These are phyloP conservation scores for Meloidogyne floridensis DNA, from an alignment of 1,140 invertebrate species.

Conservation along the genomic window DNA sequence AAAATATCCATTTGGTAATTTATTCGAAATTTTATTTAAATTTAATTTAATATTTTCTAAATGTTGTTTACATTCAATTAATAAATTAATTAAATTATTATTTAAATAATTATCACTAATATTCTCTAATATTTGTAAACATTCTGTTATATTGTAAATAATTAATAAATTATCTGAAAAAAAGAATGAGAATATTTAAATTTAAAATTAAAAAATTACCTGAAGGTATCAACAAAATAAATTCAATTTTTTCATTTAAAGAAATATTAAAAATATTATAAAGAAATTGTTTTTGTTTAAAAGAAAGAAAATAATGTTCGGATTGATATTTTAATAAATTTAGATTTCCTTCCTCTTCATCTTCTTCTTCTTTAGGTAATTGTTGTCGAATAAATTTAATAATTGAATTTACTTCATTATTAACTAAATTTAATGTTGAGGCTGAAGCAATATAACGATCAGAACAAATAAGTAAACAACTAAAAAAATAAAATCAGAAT, in stretches of 20 bases:
- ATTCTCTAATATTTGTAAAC: constrained; percentile 3
- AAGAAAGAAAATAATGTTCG: neutral
- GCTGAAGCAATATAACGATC: constrained; percentile 1
- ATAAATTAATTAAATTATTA: constrained; percentile 8
- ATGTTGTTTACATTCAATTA: neutral
- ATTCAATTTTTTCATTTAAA: constrained; percentile 4
- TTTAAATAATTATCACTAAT: constrained; percentile 14
- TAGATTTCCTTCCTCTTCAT: neutral
- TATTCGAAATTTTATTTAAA: constrained; percentile 5
- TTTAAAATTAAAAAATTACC: neutral
- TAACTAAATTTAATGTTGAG: neutral
- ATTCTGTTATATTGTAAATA: constrained; percentile 10
- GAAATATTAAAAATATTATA: constrained; percentile 16
- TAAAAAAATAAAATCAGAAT: neutral
- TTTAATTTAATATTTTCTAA: constrained; percentile 19
- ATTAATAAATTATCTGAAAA: constrained; percentile 10
- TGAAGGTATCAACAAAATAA: neutral
- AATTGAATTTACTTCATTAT: neutral
- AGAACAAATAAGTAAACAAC: constrained; percentile 7
- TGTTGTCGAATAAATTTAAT: neutral
- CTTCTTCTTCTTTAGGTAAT: neutral
- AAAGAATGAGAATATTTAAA: neutral
- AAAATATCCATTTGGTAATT: neutral
- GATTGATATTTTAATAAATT: constrained; percentile 10
- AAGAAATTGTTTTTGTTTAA: neutral